Percentiles rank a stretch among this genome's conserved stretches.
These are phyloP conservation scores for Clunio marinus DNA, from an alignment of 2,888 invertebrate species.

Conservation along the genomic window DNA sequence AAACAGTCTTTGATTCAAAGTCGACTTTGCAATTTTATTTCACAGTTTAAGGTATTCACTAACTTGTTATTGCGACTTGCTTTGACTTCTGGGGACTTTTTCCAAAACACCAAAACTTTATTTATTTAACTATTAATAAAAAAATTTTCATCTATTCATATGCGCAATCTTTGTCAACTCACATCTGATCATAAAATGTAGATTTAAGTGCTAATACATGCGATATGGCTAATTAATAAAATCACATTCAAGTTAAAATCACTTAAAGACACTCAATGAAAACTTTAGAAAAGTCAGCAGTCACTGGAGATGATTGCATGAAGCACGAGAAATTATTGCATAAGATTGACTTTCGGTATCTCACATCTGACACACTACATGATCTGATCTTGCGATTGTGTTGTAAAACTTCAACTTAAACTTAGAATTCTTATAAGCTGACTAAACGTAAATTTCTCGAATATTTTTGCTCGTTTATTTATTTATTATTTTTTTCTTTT, in stretches of 20 bases:
- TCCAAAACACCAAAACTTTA: background rate
- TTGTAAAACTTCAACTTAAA: background rate
- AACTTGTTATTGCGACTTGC: constrained; percentile 1
- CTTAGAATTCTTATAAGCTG: constrained; percentile 18
- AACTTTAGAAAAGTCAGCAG: background rate
- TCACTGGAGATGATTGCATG: background rate
- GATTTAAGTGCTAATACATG: background rate
- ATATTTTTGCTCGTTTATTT: background rate
- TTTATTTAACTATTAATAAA: too few species aligned
- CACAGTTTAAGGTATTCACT: constrained; percentile 6
- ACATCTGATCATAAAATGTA: constrained; percentile 26
- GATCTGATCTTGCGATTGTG: background rate
- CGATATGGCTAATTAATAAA: background rate
- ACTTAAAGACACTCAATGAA: background rate
- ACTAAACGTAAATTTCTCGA: background rate
- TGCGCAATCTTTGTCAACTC: background rate
- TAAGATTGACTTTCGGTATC: background rate
- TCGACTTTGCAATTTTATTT: constrained; percentile 14
- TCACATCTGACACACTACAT: background rate
- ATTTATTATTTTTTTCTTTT: constrained; percentile 15
- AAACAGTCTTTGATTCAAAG: constrained; percentile 7
- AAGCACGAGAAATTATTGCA: background rate
- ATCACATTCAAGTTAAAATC: background rate
- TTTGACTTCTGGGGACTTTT: background rate
- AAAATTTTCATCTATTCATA: background rate